Evolutionary conservation across 2,888 invertebrate species (phyloP), one percentile per base, ranked within the genome.

Genomic region (Ophion obscuratus): DNA sequence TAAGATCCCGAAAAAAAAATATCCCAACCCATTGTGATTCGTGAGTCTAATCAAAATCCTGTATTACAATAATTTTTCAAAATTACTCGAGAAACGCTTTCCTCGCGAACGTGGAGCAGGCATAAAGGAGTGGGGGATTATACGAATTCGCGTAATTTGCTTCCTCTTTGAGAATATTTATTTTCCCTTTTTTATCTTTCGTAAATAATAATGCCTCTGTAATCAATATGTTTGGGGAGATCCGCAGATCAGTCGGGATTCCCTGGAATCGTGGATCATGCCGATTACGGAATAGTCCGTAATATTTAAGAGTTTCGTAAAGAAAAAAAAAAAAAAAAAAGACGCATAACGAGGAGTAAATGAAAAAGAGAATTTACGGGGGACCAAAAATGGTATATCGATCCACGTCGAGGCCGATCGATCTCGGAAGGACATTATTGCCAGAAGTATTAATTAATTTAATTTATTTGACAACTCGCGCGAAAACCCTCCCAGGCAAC

Each of bases 361-460:
- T 27, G 11, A 75, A 53, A 61, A 53, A 27, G 53, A 24, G 78
- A 70, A 27, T 27, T 11, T n/a, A 78, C 44, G 53, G 27, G 9
- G 59, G 47, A n/a, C n/a, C 24, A 71, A 76, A 76, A 73, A 40
- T 73, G 59, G 71, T 62, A 61, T 44, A 66, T 82, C 75, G 74
- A 84, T 81, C 64, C 81, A 78, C 80, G 83, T 5, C 88, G 87
- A 88, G 89, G 85, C 90, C 89, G 89, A 61, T 61, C 87, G 86
- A 88, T 89, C 88, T 89, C 88, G 88, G 87, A 91, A 92, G 90
- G 91, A 92, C 92, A 92, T 91, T 91, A 91, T 91, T 92, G 92
- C 92, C 92, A 91, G 92, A 92, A 92, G 92, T 92, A 92, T 92
- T 92, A 92, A 90, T 91, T 90, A 91, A 90, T 90, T 90, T 90